Conservation (phyloP, 2,113 vertebrate genomes). For the Parus major region DNA sequence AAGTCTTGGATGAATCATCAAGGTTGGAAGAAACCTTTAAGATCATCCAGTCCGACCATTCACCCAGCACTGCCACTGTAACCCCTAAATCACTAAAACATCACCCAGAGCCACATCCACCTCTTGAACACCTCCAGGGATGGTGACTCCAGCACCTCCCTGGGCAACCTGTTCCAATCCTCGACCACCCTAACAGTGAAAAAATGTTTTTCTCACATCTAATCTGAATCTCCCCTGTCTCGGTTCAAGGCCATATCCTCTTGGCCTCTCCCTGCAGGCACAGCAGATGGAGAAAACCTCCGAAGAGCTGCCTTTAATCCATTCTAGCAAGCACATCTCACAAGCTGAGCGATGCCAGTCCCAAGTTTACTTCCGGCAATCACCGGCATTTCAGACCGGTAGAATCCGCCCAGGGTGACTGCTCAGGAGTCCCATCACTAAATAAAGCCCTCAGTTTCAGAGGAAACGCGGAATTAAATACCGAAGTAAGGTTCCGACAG, state of each 20-base stretch:
- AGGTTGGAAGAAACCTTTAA: not conserved
- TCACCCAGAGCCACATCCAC: rapidly evolving
- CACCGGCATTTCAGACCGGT: not conserved
- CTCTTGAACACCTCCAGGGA: not conserved
- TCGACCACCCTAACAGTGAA: not conserved
- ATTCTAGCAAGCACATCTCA: not conserved
- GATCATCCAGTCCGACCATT: not conserved
- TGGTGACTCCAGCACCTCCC: not conserved
- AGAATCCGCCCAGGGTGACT: not conserved
- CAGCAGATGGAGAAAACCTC: not conserved
- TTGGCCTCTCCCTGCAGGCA: not conserved
- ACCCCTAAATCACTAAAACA: not conserved
- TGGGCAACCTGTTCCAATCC: not conserved
- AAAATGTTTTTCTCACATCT: not conserved
- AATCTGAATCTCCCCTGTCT: not conserved
- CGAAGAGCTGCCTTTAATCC: not conserved
- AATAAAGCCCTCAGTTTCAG: not conserved
- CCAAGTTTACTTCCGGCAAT: not conserved
- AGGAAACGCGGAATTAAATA: not conserved
- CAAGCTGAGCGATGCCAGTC: not conserved
- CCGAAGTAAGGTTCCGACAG: not conserved
- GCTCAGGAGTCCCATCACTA: not conserved
- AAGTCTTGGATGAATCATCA: not conserved
- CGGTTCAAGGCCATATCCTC: not conserved
- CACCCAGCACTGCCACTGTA: not conserved